Evolutionary conservation across 92 coral and sea anemone genomes (phyloP), one percentile per base, ranked within the genome.

Genomic region (Phenganax subtilis): DNA sequence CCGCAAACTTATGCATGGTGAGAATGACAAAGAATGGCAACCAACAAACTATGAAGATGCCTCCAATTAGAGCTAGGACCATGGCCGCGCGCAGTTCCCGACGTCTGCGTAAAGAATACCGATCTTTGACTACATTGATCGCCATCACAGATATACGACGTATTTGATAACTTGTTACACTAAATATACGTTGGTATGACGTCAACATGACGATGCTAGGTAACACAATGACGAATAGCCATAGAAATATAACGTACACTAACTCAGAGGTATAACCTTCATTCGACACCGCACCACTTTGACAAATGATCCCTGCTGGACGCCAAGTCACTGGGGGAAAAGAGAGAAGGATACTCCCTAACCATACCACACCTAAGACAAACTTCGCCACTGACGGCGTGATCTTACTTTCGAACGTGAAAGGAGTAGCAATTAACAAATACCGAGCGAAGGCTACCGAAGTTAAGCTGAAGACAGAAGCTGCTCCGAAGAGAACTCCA

Each of bases 401-500:
- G 93, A 93, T 88, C 85, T 90, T 85, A 75, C 90, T 92, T 25
- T 90, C 86, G 82, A 87, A 93, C 56, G 89, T 91, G 65, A 93
- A 87, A 15, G 97, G 97, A 68, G 91, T 86, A 57, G 96, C 89
- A 57, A 93, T 93, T n/a, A 91, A 90, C 14, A 93, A 87, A 63
- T 87, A 93, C 84, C 97, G 89, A 65, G 91, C 91, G 88, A 93
- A 86, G 58, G 97, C 97, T 31, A 93, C 96, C 73, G 92, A 90
- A 57, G 97, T 90, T 77, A 93, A 71, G 47, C 97, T 93, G 63
- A 87, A 82, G 44, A 93, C 97, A 9, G 97, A 93, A 37, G 97
- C 97, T 7, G 97, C 96, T 57, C 97, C 97, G 82, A 93, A 93
- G 17, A 93, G 92, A 53, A 93, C 97, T 75, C 97, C 97, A 14